Evolutionary conservation across 2,888 invertebrate species (phyloP).

Genomic region (Ornithoptera priamus): DNA sequence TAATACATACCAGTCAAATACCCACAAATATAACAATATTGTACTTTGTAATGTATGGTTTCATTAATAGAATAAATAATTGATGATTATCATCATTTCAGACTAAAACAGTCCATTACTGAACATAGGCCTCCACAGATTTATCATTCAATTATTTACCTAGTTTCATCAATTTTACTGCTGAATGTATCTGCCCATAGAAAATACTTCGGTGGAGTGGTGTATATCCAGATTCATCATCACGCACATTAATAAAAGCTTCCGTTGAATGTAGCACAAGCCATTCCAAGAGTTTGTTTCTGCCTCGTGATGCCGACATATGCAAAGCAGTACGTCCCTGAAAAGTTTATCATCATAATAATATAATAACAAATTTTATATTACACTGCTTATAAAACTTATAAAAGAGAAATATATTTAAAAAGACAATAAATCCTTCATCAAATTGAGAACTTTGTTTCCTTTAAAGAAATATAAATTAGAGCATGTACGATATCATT

Average conservation of each 20-base stretch:
- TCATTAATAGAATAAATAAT: no score
- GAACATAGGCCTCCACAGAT: background rate
- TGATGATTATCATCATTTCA: no score
- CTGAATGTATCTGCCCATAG: slow-evolving; percentile 89
- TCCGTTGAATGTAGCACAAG: slow-evolving; percentile 80
- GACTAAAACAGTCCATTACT: no score
- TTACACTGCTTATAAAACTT: no score
- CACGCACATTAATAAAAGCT: slow-evolving; percentile 83
- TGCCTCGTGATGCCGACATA: slow-evolving; percentile 87
- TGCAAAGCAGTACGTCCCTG: slow-evolving; percentile 89
- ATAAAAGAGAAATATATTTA: no score
- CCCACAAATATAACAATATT: no score
- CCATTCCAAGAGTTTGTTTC: slow-evolving; percentile 86
- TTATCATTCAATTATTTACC: slow-evolving; percentile 56
- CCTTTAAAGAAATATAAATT: no score
- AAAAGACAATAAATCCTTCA: no score
- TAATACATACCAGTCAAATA: no score
- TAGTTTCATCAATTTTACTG: slow-evolving; percentile 84
- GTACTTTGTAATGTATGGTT: no score
- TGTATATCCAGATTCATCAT: slow-evolving; percentile 88
- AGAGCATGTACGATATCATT: no score
- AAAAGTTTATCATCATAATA: slow-evolving; percentile 9
- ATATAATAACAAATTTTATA: background rate
- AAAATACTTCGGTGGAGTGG: slow-evolving; percentile 90
- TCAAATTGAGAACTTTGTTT: no score